A percentile compares a stretch with the other conserved stretches of the same genome.
Conservation (phyloP, 2,888 invertebrate genomes). For the Mesorhabditis belari region DNA sequence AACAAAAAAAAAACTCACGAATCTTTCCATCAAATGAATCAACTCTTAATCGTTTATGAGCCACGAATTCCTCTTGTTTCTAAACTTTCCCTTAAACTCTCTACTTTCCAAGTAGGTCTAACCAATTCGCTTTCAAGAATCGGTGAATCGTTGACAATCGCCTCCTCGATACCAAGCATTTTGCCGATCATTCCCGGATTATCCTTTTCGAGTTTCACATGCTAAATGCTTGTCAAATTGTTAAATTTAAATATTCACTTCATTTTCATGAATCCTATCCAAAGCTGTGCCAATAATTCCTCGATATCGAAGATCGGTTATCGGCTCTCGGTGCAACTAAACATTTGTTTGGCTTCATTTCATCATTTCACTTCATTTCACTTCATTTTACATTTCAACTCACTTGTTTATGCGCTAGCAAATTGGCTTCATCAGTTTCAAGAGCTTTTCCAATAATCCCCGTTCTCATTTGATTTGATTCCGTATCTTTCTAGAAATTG, state of each 20-base stretch:
- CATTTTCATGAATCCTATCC: background rate
- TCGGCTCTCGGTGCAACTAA: background rate
- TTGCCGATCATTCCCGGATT: background rate
- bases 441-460: background rate
- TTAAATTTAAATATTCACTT: background rate
- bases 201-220: background rate
- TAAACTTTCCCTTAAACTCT: background rate
- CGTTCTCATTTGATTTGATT: background rate
- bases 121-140: background rate
- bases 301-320: background rate
- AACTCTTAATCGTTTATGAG: background rate
- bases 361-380: too few relatives aligned
- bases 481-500: background rate
- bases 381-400: background rate
- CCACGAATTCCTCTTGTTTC: background rate
- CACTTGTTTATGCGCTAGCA: background rate
- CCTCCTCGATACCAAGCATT: background rate
- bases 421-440: background rate
- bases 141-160: too few relatives aligned
- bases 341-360: too few relatives aligned
- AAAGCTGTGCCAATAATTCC: background rate
- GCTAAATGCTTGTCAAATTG: too few relatives aligned
- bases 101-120: too few relatives aligned
- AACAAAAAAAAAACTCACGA: background rate
- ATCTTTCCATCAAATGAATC: background rate